Percentiles rank a stretch among this genome's conserved stretches.
Conservation (phyloP, 2,888 invertebrate genomes). For the Drosophila hawaiiensis region DNA sequence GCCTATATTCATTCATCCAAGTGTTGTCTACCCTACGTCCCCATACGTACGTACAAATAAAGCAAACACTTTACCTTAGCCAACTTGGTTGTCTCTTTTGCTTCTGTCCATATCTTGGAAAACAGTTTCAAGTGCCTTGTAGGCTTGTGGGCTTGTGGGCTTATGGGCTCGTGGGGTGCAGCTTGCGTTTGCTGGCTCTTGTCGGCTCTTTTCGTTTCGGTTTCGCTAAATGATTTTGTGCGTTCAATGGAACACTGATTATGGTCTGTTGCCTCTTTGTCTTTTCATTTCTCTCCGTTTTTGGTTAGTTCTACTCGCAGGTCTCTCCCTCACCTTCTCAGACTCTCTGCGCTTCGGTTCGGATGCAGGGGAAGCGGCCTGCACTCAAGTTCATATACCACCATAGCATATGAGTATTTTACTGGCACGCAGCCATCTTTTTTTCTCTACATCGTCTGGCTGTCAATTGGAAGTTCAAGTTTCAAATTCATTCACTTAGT, state of each 20-base stretch:
- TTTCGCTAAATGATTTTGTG: slow-evolving; percentile 86
- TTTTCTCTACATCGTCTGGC: slow-evolving; percentile 30
- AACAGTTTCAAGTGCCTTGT: slow-evolving; percentile 76
- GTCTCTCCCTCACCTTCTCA: slow-evolving; percentile 15
- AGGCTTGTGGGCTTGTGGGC: slow-evolving; percentile 7
- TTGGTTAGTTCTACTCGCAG: slow-evolving; percentile 53
- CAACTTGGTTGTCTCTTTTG: slow-evolving; percentile 43
- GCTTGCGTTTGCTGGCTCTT: slow-evolving; percentile 14
- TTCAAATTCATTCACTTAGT: slow-evolving; percentile 32
- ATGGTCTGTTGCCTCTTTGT: slow-evolving; percentile 71
- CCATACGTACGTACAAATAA: slow-evolving; percentile 30
- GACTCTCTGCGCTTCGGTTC: slow-evolving; percentile 1
- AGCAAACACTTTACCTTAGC: slow-evolving; percentile 70
- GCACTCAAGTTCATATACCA: slow-evolving; percentile 77
- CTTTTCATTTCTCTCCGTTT: slow-evolving; percentile 52
- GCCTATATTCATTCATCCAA: slow-evolving; percentile 75
- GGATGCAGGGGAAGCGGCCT: slow-evolving; percentile 21
- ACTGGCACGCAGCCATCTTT: slow-evolving; percentile 73
- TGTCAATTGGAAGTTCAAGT: slow-evolving; percentile 70
- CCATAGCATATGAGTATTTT: slow-evolving; percentile 42
- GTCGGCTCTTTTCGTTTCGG: slow-evolving; percentile 72
- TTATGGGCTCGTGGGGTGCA: slow-evolving; percentile 59
- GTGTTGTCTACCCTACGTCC: slow-evolving; percentile 47
- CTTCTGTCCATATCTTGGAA: slow-evolving; percentile 54
- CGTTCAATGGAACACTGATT: slow-evolving; percentile 86